Evolutionary conservation across 2,797 vertebrate species (phyloP).

Genomic region (Rhynchonycteris naso): DNA sequence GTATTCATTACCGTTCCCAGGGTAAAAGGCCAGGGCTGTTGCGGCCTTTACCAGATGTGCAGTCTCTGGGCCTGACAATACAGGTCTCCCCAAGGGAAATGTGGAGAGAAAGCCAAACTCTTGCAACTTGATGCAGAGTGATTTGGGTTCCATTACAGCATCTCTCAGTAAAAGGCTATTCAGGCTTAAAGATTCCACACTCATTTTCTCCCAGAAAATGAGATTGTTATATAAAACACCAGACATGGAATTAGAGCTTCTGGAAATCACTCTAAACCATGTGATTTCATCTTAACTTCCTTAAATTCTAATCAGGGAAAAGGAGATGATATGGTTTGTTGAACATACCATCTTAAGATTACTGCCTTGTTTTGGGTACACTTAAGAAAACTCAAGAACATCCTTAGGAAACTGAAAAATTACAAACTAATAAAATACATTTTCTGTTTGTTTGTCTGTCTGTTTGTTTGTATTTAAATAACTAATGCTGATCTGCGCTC

Average conservation of each 20-base stretch:
- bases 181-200: slow-evolving; percentile 70
- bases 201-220: slow-evolving; percentile 69
- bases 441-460: neutral
- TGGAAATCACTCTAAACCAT: slow-evolving; percentile 49
- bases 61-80: slow-evolving; percentile 71
- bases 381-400: slow-evolving; percentile 10
- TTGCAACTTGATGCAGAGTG: slow-evolving; percentile 79
- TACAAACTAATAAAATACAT: neutral
- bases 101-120: slow-evolving; percentile 74
- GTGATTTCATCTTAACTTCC: slow-evolving; percentile 64
- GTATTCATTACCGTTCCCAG: slow-evolving; percentile 80
- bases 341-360: slow-evolving; percentile 25
- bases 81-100: slow-evolving; percentile 66
- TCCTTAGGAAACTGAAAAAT: neutral
- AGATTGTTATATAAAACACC: slow-evolving; percentile 65
- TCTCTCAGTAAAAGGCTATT: slow-evolving; percentile 75
- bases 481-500: neutral
- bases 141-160: slow-evolving; percentile 75
- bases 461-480: neutral
- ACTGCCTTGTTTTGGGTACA: neutral
- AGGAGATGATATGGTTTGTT: slow-evolving; percentile 41
- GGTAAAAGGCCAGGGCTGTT: slow-evolving; percentile 57
- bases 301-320: slow-evolving; percentile 57
- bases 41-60: slow-evolving; percentile 74
- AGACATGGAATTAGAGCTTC: slow-evolving; percentile 61